phyloP scores from a whole-genome alignment of 37 sponge, comb jelly and placozoan genomes.

The Ephydatia muelleri region DNA sequence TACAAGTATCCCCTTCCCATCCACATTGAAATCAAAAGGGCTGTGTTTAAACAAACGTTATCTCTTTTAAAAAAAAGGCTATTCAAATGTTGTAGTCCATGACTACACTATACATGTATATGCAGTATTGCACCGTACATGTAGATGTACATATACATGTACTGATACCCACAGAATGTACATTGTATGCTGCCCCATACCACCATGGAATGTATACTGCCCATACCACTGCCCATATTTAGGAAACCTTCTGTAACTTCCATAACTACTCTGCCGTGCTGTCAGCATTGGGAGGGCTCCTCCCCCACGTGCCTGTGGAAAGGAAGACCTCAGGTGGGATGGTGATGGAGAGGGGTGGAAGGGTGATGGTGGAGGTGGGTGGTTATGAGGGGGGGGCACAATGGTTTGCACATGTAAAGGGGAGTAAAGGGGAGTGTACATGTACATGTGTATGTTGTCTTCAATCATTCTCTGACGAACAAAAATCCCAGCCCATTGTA shows the following conservation, averaged over 20 bases:
- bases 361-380: not conserved
- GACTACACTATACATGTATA: not conserved
- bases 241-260: constrained; percentile 63
- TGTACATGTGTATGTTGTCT: constrained; percentile 1
- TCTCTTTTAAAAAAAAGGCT: too few species aligned
- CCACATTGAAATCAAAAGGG: too few species aligned
- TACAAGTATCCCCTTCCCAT: too few species aligned
- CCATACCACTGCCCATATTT: not conserved
- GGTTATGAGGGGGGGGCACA: not conserved
- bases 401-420: too few species aligned
- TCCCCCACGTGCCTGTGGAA: constrained; percentile 1
- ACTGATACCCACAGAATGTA: not conserved
- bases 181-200: not conserved
- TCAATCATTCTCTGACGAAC: not conserved
- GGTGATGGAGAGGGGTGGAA: too few species aligned
- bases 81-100: too few species aligned
- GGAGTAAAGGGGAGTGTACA: not conserved
- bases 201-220: not conserved
- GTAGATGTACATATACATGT: constrained; percentile 3
- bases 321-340: not conserved
- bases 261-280: constrained; percentile 24
- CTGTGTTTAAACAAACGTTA: too few species aligned
- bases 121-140: not conserved
- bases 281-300: not conserved
- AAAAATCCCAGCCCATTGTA: not conserved